A percentile compares a stretch with the other conserved stretches of the same genome.
Evolutionary conservation across 2,113 vertebrate species (phyloP).

Genomic region (Nesogale talazaci): DNA sequence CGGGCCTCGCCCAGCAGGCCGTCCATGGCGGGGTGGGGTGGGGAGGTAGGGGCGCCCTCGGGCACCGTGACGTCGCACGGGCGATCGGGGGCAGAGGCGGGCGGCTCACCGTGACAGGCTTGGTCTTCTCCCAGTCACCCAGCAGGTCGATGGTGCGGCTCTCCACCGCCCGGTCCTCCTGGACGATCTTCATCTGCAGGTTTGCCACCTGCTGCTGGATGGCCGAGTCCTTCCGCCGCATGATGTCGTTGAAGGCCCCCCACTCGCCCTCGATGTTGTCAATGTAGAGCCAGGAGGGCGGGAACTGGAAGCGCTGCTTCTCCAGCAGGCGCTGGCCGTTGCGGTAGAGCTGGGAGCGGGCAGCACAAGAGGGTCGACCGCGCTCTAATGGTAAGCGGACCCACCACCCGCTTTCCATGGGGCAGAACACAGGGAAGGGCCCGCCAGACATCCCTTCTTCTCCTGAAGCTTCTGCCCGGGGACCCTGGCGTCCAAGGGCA

Average conservation of each 20-base stretch:
- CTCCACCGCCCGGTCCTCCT: slow-evolving; percentile 98
- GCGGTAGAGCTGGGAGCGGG: slow-evolving; percentile 92
- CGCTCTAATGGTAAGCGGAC: background rate
- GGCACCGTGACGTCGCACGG: too few species aligned
- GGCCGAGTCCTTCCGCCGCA: slow-evolving; percentile 98
- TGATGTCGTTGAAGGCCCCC: slow-evolving; percentile 99
- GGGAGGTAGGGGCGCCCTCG: too few species aligned
- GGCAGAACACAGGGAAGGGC: accelerated
- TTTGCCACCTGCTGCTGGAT: slow-evolving; percentile 99
- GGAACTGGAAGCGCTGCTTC: slow-evolving; percentile 99
- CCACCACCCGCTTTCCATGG: accelerated
- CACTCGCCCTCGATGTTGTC: slow-evolving; percentile 99
- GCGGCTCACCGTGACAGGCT: slow-evolving; percentile 94
- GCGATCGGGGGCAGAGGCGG: accelerated
- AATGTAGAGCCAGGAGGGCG: slow-evolving; percentile 98
- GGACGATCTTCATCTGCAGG: slow-evolving; percentile 99
- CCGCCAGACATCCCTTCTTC: accelerated
- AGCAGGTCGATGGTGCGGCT: slow-evolving; percentile 96
- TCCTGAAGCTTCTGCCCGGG: background rate
- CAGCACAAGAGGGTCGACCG: accelerated
- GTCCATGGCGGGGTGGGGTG: background rate
- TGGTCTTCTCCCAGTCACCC: slow-evolving; percentile 98
- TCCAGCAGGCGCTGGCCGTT: slow-evolving; percentile 98
- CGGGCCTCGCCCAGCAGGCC: background rate
- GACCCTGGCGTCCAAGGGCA: accelerated